Percentiles rank a stretch among this genome's conserved stretches.
phyloP scores from a whole-genome alignment of 2,888 invertebrate species.

The Phortica magna region DNA sequence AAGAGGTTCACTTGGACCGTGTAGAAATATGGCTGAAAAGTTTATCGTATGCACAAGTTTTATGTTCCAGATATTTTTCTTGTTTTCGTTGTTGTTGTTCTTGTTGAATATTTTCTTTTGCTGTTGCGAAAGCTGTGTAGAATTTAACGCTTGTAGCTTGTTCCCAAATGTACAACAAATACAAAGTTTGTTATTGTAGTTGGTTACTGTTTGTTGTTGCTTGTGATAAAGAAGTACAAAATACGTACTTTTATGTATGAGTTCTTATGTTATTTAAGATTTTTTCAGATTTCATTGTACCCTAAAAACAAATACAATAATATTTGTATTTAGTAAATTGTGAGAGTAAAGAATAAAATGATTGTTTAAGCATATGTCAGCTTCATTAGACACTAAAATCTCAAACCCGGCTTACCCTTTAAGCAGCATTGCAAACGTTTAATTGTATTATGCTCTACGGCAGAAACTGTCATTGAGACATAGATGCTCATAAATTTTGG shows the following conservation, averaged over 20 bases:
- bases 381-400: no score
- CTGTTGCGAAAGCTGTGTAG: neutral
- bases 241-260: neutral
- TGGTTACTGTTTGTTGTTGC: neutral
- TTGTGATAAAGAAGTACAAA: neutral
- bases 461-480: neutral
- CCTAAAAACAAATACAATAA: no score
- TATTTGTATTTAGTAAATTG: no score
- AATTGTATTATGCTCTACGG: no score
- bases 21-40: neutral
- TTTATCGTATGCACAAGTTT: conserved; percentile 1
- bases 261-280: no score
- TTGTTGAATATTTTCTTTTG: neutral
- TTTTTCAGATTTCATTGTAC: no score
- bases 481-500: neutral
- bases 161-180: neutral
- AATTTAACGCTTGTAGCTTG: neutral
- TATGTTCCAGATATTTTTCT: neutral
- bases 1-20: neutral
- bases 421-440: no score
- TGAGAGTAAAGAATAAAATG: no score
- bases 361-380: no score
- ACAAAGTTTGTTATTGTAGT: neutral
- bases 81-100: no score
- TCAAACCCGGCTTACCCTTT: no score